phyloP scores from a whole-genome alignment of 2,888 invertebrate genomes.

The Thysanoteuthis rhombus region DNA sequence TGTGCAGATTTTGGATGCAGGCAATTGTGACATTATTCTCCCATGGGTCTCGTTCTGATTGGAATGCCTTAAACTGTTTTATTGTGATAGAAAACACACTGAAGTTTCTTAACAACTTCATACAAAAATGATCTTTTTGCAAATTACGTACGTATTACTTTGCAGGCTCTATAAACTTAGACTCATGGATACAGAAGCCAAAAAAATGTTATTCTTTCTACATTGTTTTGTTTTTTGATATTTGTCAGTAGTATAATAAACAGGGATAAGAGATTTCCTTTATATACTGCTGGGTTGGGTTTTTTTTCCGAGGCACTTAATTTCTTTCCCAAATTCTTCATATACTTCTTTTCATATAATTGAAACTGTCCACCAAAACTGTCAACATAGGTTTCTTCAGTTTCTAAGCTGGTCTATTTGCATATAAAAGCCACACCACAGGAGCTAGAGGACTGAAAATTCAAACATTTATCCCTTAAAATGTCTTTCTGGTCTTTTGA shows the following conservation, averaged over 20 bases:
- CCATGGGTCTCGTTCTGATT: not conserved
- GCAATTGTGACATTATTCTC: not conserved
- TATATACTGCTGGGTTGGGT: not conserved
- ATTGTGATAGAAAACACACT: not conserved
- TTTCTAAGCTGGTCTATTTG: too few relatives aligned
- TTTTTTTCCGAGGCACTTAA: not conserved
- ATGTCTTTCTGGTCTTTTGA: too few relatives aligned
- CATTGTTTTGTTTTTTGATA: not conserved
- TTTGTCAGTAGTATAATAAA: not conserved
- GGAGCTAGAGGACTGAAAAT: too few relatives aligned
- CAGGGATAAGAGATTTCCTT: not conserved
- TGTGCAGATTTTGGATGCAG: not conserved
- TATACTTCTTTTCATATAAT: not conserved
- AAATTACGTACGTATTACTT: not conserved
- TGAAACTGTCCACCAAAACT: too few relatives aligned
- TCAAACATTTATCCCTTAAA: too few relatives aligned
- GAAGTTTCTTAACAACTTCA: too few relatives aligned
- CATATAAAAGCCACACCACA: too few relatives aligned
- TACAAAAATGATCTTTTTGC: too few relatives aligned
- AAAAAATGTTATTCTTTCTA: not conserved
- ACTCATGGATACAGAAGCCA: not conserved
- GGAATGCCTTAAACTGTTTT: not conserved
- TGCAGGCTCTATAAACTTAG: not conserved
- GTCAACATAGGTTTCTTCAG: too few relatives aligned
- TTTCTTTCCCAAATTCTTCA: not conserved